phyloP scores from a whole-genome alignment of 2,888 invertebrate species.

The Lasioglossum zephyrum region DNA sequence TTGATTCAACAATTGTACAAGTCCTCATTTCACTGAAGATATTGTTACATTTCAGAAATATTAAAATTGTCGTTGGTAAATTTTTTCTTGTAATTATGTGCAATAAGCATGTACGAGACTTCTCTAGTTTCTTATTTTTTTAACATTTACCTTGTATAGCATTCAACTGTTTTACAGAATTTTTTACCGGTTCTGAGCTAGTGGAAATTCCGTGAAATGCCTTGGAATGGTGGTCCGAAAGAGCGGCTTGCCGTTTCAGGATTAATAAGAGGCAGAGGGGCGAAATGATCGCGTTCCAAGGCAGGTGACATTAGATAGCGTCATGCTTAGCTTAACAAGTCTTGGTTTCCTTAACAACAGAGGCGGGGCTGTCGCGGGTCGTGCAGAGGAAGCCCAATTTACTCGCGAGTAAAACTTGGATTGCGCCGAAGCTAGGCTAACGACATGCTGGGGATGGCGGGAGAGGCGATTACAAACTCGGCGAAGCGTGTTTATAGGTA shows the following conservation, averaged over 20 bases:
- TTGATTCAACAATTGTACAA: too few relatives aligned
- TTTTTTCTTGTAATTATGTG: too few relatives aligned
- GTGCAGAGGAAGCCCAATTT: neutral
- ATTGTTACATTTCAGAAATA: too few relatives aligned
- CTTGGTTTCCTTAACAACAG: conserved; percentile 11
- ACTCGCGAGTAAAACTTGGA: conserved; percentile 12
- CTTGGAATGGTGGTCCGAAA: neutral
- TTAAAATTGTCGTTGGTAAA: too few relatives aligned
- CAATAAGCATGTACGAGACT: too few relatives aligned
- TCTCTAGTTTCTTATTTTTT: too few relatives aligned
- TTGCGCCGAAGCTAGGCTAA: neutral
- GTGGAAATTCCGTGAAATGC: too few relatives aligned
- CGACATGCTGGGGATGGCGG: neutral
- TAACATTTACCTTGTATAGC: too few relatives aligned
- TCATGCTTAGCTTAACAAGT: conserved; percentile 7
- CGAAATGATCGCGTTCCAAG: neutral
- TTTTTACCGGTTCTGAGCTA: too few relatives aligned
- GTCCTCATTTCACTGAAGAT: too few relatives aligned
- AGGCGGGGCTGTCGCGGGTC: neutral
- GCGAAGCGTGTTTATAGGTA: neutral
- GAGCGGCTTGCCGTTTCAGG: neutral
- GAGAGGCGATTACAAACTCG: conserved; percentile 5
- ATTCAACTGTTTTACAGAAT: too few relatives aligned
- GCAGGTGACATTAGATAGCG: conserved; percentile 8
- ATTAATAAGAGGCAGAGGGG: neutral